Conservation (phyloP, 2,797 vertebrate genomes). For the Acropternis orthonyx region DNA sequence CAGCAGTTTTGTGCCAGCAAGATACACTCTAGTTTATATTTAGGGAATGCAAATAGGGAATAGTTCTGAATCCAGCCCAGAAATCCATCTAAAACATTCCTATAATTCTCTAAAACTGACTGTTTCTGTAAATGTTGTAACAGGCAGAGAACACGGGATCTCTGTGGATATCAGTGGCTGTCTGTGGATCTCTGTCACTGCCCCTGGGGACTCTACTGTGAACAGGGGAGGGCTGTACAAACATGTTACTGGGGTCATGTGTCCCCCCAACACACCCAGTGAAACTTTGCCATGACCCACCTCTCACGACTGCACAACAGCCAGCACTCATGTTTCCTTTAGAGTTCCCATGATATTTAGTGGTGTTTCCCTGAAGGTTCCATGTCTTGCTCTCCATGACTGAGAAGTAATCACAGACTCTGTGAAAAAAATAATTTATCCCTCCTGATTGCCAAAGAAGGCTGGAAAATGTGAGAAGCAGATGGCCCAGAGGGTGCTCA, state of each 20-base stretch:
- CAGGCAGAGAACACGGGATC: not conserved
- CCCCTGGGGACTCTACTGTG: not conserved
- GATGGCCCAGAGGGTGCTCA: not conserved
- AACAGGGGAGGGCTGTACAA: not conserved
- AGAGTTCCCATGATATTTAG: not conserved
- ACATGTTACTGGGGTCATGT: fast-evolving
- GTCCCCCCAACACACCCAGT: not conserved
- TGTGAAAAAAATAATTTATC: not conserved
- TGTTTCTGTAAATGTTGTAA: not conserved
- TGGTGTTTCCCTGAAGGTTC: not conserved
- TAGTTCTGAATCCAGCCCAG: not conserved
- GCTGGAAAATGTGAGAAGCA: not conserved
- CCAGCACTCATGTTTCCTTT: not conserved
- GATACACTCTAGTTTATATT: not conserved
- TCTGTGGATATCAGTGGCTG: not conserved
- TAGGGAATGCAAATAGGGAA: not conserved
- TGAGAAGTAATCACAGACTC: not conserved
- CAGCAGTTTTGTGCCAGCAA: not conserved
- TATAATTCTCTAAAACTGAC: not conserved
- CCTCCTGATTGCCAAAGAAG: not conserved
- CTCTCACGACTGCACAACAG: fast-evolving
- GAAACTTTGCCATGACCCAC: not conserved
- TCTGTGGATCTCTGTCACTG: not conserved
- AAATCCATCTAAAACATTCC: not conserved
- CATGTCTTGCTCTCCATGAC: not conserved